Evolutionary conservation across 53 echinoderm and acorn worm genomes (phyloP).

Genomic region (Echinometra lucunter): DNA sequence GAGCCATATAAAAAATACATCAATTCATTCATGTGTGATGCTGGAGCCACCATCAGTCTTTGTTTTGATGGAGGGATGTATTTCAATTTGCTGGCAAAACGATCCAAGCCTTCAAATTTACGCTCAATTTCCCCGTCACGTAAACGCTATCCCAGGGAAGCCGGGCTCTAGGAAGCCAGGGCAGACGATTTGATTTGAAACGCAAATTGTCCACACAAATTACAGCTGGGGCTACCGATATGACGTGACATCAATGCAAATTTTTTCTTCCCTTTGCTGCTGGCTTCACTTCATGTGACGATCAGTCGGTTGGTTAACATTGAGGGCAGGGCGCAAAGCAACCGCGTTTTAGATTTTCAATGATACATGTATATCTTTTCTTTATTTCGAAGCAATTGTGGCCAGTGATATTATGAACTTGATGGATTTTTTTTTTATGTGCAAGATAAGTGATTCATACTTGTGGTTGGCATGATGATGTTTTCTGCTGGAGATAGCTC

Average conservation of each 20-base stretch:
- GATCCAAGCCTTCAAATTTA: constrained; percentile 33
- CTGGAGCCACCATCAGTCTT: background rate
- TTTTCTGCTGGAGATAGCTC: too few species aligned
- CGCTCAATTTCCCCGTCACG: constrained; percentile 45
- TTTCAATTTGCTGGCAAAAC: constrained; percentile 17
- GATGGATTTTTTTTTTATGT: background rate
- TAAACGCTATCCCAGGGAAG: background rate
- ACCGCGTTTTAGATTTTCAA: background rate
- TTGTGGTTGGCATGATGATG: background rate
- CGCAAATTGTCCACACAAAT: constrained; percentile 54
- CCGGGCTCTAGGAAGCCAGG: constrained; percentile 10
- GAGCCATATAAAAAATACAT: background rate
- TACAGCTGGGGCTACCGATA: constrained; percentile 41
- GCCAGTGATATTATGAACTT: background rate
- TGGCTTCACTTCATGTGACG: background rate
- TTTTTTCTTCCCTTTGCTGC: background rate
- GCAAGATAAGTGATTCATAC: background rate
- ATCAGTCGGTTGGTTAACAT: background rate
- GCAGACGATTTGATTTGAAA: constrained; percentile 39
- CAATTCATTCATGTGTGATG: constrained; percentile 8
- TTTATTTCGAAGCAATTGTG: background rate
- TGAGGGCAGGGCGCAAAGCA: background rate
- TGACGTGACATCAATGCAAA: constrained; percentile 14
- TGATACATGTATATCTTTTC: background rate
- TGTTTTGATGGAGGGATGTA: background rate